phyloP scores from a whole-genome alignment of 2,113 vertebrate genomes.

The zebrafish (Danio rerio) region GRCz12tu NC_133178.1:45522001-45522500 shows the following conservation, averaged over 20 bases:
- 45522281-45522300: background rate
- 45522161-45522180: conserved; percentile 74
- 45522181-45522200: conserved; percentile 76
- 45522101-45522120: conserved; percentile 48
- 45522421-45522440: conserved; percentile 68
- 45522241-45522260: conserved; percentile 75
- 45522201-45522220: conserved; percentile 83
- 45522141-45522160: conserved; percentile 75
- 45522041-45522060: conserved; percentile 60
- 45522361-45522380: conserved; percentile 73
- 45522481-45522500: background rate
- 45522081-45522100: conserved; percentile 69
- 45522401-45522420: conserved; percentile 75
- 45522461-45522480: conserved; percentile 75
- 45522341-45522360: conserved; percentile 64
- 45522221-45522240: conserved; percentile 78
- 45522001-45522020: conserved; percentile 54
- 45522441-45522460: conserved; percentile 79
- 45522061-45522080: conserved; percentile 39
- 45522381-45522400: conserved; percentile 77
- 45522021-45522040: conserved; percentile 67
- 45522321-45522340: conserved; percentile 36
- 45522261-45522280: background rate
- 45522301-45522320: background rate
- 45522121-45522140: conserved; percentile 79